Base-by-base conservation (phyloP, 2,888 invertebrate genomes). In the Hemithea aestivaria region DNA sequence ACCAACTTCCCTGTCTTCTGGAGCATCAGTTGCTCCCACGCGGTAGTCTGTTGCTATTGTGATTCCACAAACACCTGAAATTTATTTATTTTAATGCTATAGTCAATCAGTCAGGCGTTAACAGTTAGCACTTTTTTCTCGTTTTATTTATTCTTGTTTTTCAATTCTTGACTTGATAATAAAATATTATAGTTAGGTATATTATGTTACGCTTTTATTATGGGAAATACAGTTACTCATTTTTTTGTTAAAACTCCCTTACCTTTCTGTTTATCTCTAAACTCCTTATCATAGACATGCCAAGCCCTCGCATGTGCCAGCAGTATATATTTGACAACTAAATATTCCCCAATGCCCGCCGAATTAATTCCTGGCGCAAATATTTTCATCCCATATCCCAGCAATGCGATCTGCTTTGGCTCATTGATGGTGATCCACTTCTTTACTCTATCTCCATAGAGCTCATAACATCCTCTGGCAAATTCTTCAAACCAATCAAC, bases 361-460 rank as follows among this genome's bases (percentile, higher is more conserved):
- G 75, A 71, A 20, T 77, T 61, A 0, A 88, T 37, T n/a, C 68
- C 70, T 2, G 84, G 85, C 7, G 84, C 79, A 27, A 68, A 62
- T 7, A 61, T 55, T 0, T 46, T 57, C 24, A 36, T 48, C 1
- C 88, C 88, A 58, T 91, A 91, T 0, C 88, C 89, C 3, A 50
- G 65, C 1, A 73, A 38, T 8, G 66, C 73, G 11, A 78, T 65
- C 35, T 78, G 73, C 36, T 74, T 78, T 0, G 90, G 90, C 50
- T 91, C 91, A 55, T 91, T 91, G 31, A 90, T 72, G 0, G 91
- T 91, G 0, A 90, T 78, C 91, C 91, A 91, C 1, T 71, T 70
- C 54, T 88, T 87, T 0, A 88, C 89, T 27, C 87, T 66, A 48
- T 88, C 87, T 1, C 89, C 89, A 45, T 82, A 89, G 2, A 73